Base-by-base conservation (phyloP, 1,140 invertebrate species). In the Monomorium pharaonis region DNA sequence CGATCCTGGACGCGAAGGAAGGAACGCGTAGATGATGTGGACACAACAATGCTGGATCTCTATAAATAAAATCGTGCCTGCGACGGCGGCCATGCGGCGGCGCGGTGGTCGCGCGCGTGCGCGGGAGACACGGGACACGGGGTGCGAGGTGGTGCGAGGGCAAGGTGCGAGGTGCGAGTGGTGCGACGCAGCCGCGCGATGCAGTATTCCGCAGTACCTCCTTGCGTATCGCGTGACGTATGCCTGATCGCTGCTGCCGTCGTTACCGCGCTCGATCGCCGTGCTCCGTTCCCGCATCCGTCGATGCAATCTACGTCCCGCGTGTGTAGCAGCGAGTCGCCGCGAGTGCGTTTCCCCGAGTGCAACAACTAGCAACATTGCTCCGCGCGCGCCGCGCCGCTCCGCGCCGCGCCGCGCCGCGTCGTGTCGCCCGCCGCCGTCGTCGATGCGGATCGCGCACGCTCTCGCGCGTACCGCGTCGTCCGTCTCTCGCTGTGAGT, bases 31-130 rank as follows among this genome's bases (percentile, higher is more conserved):
- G 49, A 88, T 69, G 76, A 56, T 37, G 80, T 24, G 86, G 49
- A 88, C 75, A 84, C 76, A 88, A 86, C 84, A 77, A 87, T 70
- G 84, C 88, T 72, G 69, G 65, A 74, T 76, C 60, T 76, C 88
- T 91, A 91, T 87, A 91, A 91, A 91, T 91, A 92, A n/a, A n/a
- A 77, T 47, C 63, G 69, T 77, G 62, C 60, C 76, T 81, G 42
- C 80, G 51, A 44, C 65, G 30, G 30, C 56, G 65, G 21, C 33
- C 81, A 58, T 70, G 65, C 51, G 74, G 51, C 21, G 63, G 86
- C 74, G 67, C 70, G 42, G 21, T 16, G 9, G 30, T 78, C 86
- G 58, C 56, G 74, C 60, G 65, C 63, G 58, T 75, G 56, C 63
- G 62, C 27, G 49, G 14, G 54, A 58, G 63, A 42, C n/a, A n/a